These are phyloP conservation scores for Hirtodrosophila histrioides DNA, from an alignment of 2,888 invertebrate species.

Conservation along the genomic window DNA sequence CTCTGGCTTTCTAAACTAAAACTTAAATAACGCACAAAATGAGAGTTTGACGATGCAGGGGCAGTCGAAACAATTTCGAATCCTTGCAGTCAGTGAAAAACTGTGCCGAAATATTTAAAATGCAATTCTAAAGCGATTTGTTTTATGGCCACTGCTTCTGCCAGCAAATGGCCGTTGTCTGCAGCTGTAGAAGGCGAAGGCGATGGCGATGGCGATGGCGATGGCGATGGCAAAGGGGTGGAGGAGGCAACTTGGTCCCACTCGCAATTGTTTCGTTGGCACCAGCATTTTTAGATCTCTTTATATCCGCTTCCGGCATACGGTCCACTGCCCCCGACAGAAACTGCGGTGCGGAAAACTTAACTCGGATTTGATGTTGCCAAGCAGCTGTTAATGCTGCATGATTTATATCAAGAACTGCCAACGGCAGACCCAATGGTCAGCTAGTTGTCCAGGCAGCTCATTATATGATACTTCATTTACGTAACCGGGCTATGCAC, in stretches of 20 bases:
- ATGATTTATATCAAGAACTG: constrained; percentile 75
- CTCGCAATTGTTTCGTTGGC: constrained; percentile 62
- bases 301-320: constrained; percentile 51
- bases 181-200: constrained; percentile 10
- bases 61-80: constrained; percentile 2
- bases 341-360: constrained; percentile 64
- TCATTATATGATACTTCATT: constrained; percentile 65
- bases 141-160: constrained; percentile 45
- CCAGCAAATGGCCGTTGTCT: too few species aligned
- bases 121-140: constrained; percentile 76
- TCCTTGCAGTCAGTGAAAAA: constrained; percentile 14
- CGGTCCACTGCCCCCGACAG: constrained; percentile 47
- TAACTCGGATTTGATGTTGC: constrained; percentile 79
- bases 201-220: not conserved
- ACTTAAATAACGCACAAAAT: constrained; percentile 53
- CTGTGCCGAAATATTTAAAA: constrained; percentile 69
- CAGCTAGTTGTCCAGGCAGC: constrained; percentile 40
- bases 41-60: constrained; percentile 21
- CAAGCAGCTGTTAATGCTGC: constrained; percentile 82
- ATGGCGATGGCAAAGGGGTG: not conserved
- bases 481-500: constrained; percentile 7
- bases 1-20: constrained; percentile 29
- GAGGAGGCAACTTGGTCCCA: constrained; percentile 2
- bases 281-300: constrained; percentile 60
- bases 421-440: constrained; percentile 42